A percentile compares a stretch with the other conserved stretches of the same genome.
These are phyloP conservation scores for Actinemys pallida DNA, from an alignment of 2,113 vertebrate species.

Conservation along the genomic window DNA sequence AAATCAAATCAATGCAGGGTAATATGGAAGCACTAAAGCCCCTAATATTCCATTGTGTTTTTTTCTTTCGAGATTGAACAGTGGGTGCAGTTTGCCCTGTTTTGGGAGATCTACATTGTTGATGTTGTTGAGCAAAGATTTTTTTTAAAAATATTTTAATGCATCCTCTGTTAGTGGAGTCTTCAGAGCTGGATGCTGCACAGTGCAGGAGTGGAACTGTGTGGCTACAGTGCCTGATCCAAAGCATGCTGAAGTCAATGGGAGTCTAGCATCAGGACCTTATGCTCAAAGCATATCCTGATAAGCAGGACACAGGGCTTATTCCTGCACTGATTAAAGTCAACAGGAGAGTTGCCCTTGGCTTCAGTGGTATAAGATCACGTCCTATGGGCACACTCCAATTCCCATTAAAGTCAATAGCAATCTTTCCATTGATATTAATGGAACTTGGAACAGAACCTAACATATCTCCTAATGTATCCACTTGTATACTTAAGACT, in stretches of 20 bases:
- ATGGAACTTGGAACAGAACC: not conserved
- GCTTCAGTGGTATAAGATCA: not conserved
- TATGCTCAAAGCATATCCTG: not conserved
- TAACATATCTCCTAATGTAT: not conserved
- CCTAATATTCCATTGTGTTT: not conserved
- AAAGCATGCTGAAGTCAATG: not conserved
- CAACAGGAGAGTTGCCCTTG: not conserved
- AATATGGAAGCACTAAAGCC: not conserved
- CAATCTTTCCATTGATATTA: not conserved
- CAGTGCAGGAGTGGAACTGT: not conserved
- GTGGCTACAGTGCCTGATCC: not conserved
- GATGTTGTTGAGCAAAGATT: not conserved
- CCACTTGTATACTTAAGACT: not conserved
- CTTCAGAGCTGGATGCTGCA: not conserved
- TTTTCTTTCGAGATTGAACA: not conserved
- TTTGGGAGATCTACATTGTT: not conserved
- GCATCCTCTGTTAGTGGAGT: not conserved
- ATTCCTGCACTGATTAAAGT: not conserved
- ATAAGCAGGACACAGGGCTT: not conserved
- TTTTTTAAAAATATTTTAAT: not conserved
- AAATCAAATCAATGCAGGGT: slow-evolving; percentile 1
- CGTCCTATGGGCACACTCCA: not conserved
- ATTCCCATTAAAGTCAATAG: not conserved
- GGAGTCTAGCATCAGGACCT: not conserved
- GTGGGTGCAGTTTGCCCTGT: not conserved